A percentile compares a stretch with the other conserved stretches of the same genome.
Evolutionary conservation across 2,888 invertebrate species (phyloP).

Genomic region (Dorcus parallelipipedus): DNA sequence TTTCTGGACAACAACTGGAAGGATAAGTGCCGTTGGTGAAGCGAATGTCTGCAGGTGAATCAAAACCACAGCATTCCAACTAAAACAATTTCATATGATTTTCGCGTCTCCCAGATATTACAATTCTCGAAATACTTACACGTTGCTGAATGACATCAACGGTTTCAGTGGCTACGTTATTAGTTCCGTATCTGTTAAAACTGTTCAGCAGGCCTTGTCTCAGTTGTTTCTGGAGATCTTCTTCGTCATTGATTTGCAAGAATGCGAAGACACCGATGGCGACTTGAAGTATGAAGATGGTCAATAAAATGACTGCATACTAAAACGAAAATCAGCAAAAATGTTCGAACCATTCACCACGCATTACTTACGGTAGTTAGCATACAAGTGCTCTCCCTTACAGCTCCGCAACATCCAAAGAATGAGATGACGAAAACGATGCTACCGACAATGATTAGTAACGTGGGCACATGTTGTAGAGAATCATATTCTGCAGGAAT

Average conservation of each 20-base stretch:
- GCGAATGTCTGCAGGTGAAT: constrained; percentile 43
- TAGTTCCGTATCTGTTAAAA: constrained; percentile 50
- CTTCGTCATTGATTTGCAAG: constrained; percentile 58
- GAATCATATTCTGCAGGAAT: constrained; percentile 7
- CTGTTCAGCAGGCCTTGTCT: constrained; percentile 39
- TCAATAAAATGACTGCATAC: constrained; percentile 70
- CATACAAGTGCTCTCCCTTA: constrained; percentile 40
- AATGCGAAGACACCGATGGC: constrained; percentile 66
- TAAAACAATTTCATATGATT: constrained; percentile 36
- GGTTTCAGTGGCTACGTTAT: constrained; percentile 52
- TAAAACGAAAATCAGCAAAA: constrained; percentile 43
- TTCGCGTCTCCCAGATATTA: not conserved
- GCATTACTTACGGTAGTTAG: constrained; percentile 35
- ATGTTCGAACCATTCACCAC: not conserved
- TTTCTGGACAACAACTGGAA: constrained; percentile 36
- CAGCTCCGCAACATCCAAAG: constrained; percentile 41
- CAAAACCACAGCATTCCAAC: constrained; percentile 59
- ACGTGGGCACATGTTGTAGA: constrained; percentile 22
- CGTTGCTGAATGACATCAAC: constrained; percentile 62
- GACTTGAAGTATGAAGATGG: constrained; percentile 71
- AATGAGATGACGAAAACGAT: constrained; percentile 38
- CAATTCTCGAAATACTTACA: constrained; percentile 40
- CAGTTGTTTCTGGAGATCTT: constrained; percentile 49
- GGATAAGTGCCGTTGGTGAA: constrained; percentile 10
- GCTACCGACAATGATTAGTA: constrained; percentile 35